These are phyloP conservation scores for Pseudonaja textilis DNA, from an alignment of 2,113 vertebrate genomes.

Conservation along the genomic window DNA sequence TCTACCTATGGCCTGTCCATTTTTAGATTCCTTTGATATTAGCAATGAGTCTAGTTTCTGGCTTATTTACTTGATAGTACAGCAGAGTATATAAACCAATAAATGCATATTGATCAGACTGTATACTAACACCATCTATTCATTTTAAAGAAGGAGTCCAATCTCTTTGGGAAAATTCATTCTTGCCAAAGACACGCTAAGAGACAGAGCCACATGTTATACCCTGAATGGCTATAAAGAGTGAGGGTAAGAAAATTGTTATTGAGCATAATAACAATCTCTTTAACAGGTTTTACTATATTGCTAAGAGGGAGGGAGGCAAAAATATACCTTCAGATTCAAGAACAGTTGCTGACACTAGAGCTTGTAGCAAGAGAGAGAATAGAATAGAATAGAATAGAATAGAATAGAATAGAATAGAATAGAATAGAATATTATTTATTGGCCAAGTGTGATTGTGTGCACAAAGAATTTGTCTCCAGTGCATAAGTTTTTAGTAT, in stretches of 20 bases:
- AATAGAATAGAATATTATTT: neutral
- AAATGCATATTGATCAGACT: constrained; percentile 18
- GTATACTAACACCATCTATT: constrained; percentile 4
- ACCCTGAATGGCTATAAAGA: neutral
- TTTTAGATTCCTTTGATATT: neutral
- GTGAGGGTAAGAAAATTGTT: neutral
- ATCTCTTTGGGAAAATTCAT: neutral
- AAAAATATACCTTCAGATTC: neutral
- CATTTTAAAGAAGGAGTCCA: constrained; percentile 6
- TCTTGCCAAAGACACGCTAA: neutral
- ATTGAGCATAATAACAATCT: neutral
- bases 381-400: no score
- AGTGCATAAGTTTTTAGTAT: neutral
- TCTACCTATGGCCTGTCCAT: neutral
- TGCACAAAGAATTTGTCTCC: neutral
- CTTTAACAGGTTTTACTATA: neutral
- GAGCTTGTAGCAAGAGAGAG: neutral
- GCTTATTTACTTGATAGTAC: neutral
- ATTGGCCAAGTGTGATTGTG: neutral
- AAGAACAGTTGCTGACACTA: neutral
- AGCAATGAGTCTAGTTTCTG: neutral
- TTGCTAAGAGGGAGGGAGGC: neutral
- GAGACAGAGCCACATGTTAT: neutral
- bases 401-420: neutral
- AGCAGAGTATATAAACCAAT: constrained; percentile 21